Evolutionary conservation across 2,797 vertebrate genomes (phyloP), one percentile per base, ranked within the genome.

Genomic region (Crax fasciolata): DNA sequence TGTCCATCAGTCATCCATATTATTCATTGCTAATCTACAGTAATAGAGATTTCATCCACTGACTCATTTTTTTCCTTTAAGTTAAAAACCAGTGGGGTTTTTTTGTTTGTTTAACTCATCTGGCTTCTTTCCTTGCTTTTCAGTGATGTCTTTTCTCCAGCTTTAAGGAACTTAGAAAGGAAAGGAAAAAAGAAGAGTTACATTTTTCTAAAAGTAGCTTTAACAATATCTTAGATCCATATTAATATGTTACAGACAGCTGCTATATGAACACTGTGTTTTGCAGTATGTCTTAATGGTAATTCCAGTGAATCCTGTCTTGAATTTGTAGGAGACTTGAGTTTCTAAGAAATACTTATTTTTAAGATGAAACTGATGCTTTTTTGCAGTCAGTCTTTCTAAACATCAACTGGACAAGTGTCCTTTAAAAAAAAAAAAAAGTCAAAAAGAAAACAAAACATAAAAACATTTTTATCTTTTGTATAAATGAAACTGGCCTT

Each of bases 101-200:
- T n/a, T 30, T 0, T n/a, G 52, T 30, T 0, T n/a, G 52, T 39
- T 75, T 19, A 1, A 17, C 4, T 75, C 49, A 4, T 54, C 32
- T 84, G 41, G 0, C 3, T 59, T 76, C 9, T 8, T 81, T 75
- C 30, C 20, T 65, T 48, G 30, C 4, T 62, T 32, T 54, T 68
- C 30, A 58, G 30, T 30, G 6, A 58, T 62, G 7, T 70, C 13
- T 14, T 25, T 59, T 77, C 5, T 41, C 39, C 5, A 76, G 63
- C 30, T 61, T n/a, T 12, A 76, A 86, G 46, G 24, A 38, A 1
- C 2, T 51, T 19, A 38, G 35, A 35, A 35, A 35, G 35, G 35
- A 35, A 35, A 35, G 35, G 3, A 13, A 51, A 65, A 73, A 32
- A 6, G 9, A 20, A 54, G 18, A 57, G 8, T 10, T 63, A 6